Base-by-base conservation (phyloP, 2,797 vertebrate genomes). In the Semaprochilodus insignis region DNA sequence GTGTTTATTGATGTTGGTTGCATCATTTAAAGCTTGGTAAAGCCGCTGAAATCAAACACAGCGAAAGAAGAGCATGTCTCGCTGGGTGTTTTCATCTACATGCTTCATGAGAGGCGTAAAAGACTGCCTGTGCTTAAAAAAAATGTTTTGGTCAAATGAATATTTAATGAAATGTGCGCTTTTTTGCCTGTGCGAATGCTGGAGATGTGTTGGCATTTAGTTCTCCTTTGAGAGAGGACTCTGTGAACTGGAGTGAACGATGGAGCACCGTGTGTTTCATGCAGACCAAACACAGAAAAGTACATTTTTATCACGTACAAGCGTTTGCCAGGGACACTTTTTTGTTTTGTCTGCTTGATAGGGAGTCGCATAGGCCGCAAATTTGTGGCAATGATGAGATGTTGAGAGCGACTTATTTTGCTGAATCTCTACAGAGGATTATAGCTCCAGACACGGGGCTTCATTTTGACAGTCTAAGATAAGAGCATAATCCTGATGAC, bases 101-200 rank as follows among this genome's bases (percentile, higher is more conserved):
- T 54, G 70, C 70, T 72, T 76, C 25, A 78, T 14, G 44, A 71
- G 40, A 16, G 31, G 63, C n/a, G 6, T 44, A 65, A 59, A 70
- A 82, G 40, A 40, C 36, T 59, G 60, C 65, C 48, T 57, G 65
- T n/a, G n/a, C 44, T 40, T 84, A 62, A 25, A 55, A n/a, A 34
- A 84, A 79, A 77, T 77, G 54, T 73, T 84, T 76, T 72, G 66
- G 59, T 59, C 59, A 21, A 40, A 76, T 81, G 54, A 84, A 80
- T 82, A 77, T 74, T 55, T 65, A 23, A 80, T 48, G 69, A 31
- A 55, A 77, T 15, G 4, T 59, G 23, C 51, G 44, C 25, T 63
- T n/a, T 44, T 57, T 84, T 84, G 72, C 8, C 23, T 34, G 71
- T 3, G 51, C 51, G 25, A 34, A 19, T 19, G 25, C 65, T 44